Conservation (phyloP, 2,113 vertebrate genomes). For the Elephas maximus region DNA sequence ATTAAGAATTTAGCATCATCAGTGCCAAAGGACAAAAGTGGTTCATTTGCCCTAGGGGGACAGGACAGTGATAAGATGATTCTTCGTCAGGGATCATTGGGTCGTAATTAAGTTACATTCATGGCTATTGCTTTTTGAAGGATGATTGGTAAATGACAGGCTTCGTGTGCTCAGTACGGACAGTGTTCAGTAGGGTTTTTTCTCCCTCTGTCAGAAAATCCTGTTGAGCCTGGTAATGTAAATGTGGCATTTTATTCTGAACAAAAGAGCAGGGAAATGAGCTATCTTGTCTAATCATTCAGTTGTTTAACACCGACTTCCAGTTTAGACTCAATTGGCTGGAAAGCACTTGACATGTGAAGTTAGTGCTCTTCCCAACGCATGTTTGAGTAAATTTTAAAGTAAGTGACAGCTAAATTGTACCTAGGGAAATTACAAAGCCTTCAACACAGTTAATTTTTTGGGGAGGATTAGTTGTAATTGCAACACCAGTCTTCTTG, state of each 20-base stretch:
- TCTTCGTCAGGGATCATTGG: conserved; percentile 94
- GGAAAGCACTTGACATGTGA: conserved; percentile 99
- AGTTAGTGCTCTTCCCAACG: conserved; percentile 98
- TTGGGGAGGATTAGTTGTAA: conserved; percentile 95
- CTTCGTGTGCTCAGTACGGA: conserved; percentile 91
- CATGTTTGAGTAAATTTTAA: conserved; percentile 98
- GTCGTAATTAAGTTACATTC: conserved; percentile 95
- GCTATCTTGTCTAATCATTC: conserved; percentile 99
- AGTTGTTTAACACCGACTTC: conserved; percentile 98
- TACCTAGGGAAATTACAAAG: conserved; percentile 99
- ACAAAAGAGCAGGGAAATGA: conserved; percentile 98
- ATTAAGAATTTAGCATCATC: conserved; percentile 91
- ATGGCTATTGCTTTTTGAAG: conserved; percentile 93
- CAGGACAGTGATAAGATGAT: conserved; percentile 94
- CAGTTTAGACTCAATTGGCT: conserved; percentile 99
- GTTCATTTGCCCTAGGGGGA: conserved; percentile 91
- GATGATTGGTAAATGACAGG: conserved; percentile 95
- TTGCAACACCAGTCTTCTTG: conserved; percentile 95
- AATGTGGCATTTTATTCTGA: conserved; percentile 95
- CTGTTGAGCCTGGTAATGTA: conserved; percentile 96
- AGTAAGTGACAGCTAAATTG: conserved; percentile 99
- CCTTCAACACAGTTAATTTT: conserved; percentile 99
- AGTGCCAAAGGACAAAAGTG: conserved; percentile 90
- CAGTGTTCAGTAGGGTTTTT: conserved; percentile 90
- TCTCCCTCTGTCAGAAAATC: conserved; percentile 93